Evolutionary conservation across 2,888 invertebrate genomes (phyloP), one percentile per base, ranked within the genome.

Genomic region (Xestia ashworthii): DNA sequence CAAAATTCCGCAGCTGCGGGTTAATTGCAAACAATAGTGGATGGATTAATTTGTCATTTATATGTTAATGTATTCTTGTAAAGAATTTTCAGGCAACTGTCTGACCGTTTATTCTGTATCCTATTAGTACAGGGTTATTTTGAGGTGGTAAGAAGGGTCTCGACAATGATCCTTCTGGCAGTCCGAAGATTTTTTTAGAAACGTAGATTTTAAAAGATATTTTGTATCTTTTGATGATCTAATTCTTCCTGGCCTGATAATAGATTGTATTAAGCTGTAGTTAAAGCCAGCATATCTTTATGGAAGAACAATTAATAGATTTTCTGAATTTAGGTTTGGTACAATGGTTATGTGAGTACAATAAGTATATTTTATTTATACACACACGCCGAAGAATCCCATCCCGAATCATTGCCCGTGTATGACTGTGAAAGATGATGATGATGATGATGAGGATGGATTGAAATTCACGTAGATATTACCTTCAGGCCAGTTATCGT

Each of bases 401-500:
- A 32, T 32, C 1, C 32, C 32, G 32, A 32, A 32, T 32, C n/a
- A 12, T 16, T 25, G 32, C 60, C 19, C 62, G 38, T 38, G 62
- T 5, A 9, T 44, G n/a, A 44, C n/a, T 65, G 65, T 65, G 16
- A 65, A 41, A 16, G 22, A 50, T 19, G 22, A 53, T 25, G n/a
- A 53, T 75, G 19, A 64, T 75, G 12, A 74, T 25, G 22, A 50
- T 16, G 19, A 50, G 22, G n/a, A 53, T 74, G 5, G 14, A 76
- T 53, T 44, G 6, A 22, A 41, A 60, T 53, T 65, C 22, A 44
- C 62, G 38, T 72, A 5, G 82, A 3, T 38, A 93, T 96, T 97
- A 99, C 99, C 99, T 98, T 99, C 98, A 84, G 99, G 99, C 99
- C 99, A 99, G 96, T 99, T 99, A 96, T 99, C 99, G 97, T 99